These are phyloP conservation scores for Dicrurus megarhynchus DNA, from an alignment of 2,113 vertebrate species.

Conservation along the genomic window DNA sequence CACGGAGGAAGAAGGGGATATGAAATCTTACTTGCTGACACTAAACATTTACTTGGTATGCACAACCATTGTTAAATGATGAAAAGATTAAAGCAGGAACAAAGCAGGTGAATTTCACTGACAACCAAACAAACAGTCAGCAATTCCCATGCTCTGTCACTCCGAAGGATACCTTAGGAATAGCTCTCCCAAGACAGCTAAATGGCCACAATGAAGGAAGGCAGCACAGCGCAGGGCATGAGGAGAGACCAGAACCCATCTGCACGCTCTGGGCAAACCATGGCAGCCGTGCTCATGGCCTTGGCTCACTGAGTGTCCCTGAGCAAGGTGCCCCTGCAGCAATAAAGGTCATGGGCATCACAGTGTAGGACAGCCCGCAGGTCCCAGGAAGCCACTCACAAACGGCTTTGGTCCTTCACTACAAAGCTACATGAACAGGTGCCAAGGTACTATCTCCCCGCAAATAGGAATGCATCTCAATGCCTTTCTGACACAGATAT, in stretches of 20 bases:
- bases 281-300: rapidly evolving
- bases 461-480: not conserved
- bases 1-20: not conserved
- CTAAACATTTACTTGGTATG: not conserved
- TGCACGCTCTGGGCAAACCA: not conserved
- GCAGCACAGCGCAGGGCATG: rapidly evolving
- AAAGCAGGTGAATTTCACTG: not conserved
- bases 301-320: rapidly evolving
- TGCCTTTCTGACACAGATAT: not conserved
- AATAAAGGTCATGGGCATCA: not conserved
- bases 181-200: not conserved
- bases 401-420: not conserved
- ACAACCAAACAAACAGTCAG: not conserved
- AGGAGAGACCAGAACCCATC: not conserved
- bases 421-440: not conserved
- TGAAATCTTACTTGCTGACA: not conserved
- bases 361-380: not conserved
- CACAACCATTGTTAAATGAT: not conserved
- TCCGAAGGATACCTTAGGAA: not conserved
- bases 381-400: not conserved
- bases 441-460: not conserved
- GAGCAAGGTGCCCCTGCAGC: not conserved
- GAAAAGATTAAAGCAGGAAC: not conserved
- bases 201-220: not conserved
- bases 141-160: not conserved